phyloP scores from a whole-genome alignment of 2,888 invertebrate species.

The Scaeva pyrastri region DNA sequence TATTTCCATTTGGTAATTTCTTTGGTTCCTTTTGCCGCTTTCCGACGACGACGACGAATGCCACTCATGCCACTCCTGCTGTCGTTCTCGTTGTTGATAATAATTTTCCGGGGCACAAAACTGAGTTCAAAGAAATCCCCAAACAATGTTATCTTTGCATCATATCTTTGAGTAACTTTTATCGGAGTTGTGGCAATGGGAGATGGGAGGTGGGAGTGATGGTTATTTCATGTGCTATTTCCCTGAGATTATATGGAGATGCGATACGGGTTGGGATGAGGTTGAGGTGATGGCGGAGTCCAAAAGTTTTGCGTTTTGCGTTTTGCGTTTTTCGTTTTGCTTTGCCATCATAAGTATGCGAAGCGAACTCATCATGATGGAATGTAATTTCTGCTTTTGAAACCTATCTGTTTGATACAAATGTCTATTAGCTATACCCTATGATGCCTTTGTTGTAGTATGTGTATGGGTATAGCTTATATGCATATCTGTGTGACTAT shows the following conservation, averaged over 20 bases:
- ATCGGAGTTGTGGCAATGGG: constrained; percentile 4
- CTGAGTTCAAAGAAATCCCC: constrained; percentile 67
- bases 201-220: constrained; percentile 5
- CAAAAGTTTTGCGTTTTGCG: constrained; percentile 46
- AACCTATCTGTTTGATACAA: constrained; percentile 39
- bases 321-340: constrained; percentile 41
- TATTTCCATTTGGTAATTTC: constrained; percentile 72
- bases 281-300: constrained; percentile 10
- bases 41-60: constrained; percentile 27
- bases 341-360: constrained; percentile 11
- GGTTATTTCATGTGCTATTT: constrained; percentile 24
- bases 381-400: constrained; percentile 68
- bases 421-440: constrained; percentile 24
- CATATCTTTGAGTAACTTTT: constrained; percentile 46
- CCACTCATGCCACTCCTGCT: constrained; percentile 47
- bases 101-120: constrained; percentile 54
- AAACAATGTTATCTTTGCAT: constrained; percentile 73
- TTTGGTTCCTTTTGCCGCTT: constrained; percentile 65
- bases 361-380: constrained; percentile 28
- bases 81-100: constrained; percentile 48
- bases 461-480: not conserved
- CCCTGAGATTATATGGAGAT: not conserved
- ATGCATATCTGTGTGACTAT: not conserved
- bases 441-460: not conserved
- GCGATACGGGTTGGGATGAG: constrained; percentile 10